Percentiles rank a stretch among this genome's conserved stretches.
phyloP scores from a whole-genome alignment of 2,888 invertebrate genomes.

The Saturnia japonica region DNA sequence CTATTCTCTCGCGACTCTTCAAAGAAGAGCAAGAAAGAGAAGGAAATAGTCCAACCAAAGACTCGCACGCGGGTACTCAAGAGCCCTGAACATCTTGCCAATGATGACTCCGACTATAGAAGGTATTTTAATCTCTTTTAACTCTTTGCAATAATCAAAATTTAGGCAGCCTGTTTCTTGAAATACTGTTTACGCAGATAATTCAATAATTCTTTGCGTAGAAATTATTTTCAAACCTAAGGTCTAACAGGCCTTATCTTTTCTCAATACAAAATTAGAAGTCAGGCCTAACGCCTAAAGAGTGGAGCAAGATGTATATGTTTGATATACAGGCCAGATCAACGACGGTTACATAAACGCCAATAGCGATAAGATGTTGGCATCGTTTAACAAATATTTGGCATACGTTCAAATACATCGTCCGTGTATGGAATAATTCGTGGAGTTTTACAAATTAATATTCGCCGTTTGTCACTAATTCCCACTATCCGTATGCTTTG shows the following conservation, averaged over 20 bases:
- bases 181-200: neutral
- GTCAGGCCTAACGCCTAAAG: too few relatives aligned
- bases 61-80: constrained; percentile 78
- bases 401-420: neutral
- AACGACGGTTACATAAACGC: neutral
- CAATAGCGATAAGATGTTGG: constrained; percentile 2
- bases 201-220: neutral
- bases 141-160: neutral
- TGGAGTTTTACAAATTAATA: neutral
- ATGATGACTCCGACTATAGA: constrained; percentile 72
- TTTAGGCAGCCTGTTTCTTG: neutral
- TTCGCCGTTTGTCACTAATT: neutral
- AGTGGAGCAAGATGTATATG: neutral
- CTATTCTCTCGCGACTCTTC: constrained; percentile 87
- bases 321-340: neutral
- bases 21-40: constrained; percentile 86
- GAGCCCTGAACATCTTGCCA: constrained; percentile 80
- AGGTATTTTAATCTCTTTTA: constrained; percentile 44
- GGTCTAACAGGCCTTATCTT: too few relatives aligned
- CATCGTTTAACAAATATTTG: constrained; percentile 2
- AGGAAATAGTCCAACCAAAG: constrained; percentile 79
- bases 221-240: too few relatives aligned
- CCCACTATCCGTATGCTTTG: neutral
- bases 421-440: neutral
- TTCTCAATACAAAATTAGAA: too few relatives aligned